phyloP scores from a whole-genome alignment of 2,797 vertebrate genomes.

The Aplochiton taeniatus region DNA sequence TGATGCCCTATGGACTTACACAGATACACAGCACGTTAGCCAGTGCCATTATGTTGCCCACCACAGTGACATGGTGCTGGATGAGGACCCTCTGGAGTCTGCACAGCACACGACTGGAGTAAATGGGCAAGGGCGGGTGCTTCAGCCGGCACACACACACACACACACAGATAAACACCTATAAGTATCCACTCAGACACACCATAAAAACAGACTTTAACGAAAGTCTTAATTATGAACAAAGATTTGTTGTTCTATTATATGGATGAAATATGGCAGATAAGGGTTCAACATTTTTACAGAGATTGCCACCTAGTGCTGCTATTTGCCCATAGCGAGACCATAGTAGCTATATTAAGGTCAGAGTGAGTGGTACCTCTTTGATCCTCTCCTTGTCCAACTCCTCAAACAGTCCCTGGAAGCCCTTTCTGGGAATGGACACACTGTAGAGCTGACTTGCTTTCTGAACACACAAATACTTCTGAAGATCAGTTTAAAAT shows the following conservation, averaged over 20 bases:
- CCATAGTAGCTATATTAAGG: too few species aligned
- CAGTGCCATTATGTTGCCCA: conserved; percentile 74
- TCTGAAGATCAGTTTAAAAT: neutral
- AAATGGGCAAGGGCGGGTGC: conserved; percentile 72
- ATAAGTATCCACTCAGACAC: too few species aligned
- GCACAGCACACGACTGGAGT: conserved; percentile 65
- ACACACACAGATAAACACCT: too few species aligned
- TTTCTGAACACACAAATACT: conserved; percentile 56
- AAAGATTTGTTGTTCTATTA: neutral
- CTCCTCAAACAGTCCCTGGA: conserved; percentile 80
- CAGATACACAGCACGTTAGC: conserved; percentile 78
- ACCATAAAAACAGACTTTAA: neutral
- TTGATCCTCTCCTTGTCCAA: conserved; percentile 74
- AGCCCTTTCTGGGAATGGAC: conserved; percentile 63
- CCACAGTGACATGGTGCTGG: conserved; percentile 71
- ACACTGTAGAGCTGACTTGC: conserved; percentile 39
- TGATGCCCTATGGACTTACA: conserved; percentile 63
- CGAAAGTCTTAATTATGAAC: neutral
- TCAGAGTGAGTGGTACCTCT: conserved; percentile 58
- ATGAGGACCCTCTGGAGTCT: conserved; percentile 68
- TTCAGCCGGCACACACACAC: conserved; percentile 34
- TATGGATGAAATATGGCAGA: neutral
- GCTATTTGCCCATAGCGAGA: neutral
- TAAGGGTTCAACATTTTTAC: too few species aligned
- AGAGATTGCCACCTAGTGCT: too few species aligned